Base-by-base conservation (phyloP, 2,888 invertebrate species). In the Macaria notata region DNA sequence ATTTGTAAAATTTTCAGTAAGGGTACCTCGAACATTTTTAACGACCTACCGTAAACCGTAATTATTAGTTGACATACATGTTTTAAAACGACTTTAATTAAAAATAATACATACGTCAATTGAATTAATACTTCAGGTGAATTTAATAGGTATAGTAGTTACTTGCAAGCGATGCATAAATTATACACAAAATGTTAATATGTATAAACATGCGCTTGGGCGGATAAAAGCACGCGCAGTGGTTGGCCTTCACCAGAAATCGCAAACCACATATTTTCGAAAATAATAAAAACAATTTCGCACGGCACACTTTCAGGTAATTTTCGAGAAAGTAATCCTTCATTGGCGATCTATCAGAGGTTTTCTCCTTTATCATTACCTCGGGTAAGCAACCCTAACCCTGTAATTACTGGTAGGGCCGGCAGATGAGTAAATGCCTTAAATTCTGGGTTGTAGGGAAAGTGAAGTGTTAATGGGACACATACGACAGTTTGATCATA, bases 381-480 rank as follows among this genome's bases (percentile, higher is more conserved):
- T 70, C 72, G 73, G 73, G 69, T 78, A 72, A 77, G 78, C 70
- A 79, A 76, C 86, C 83, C 79, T 79, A 55, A 66, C 70, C 69
- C 76, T 78, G 79, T 87, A 88, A 90, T 89, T 89, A 89, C 81
- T 63, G 73, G 75, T 76, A 77, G 76, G 83, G 78, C 81, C 83
- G 84, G 88, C 84, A 90, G 89, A 89, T 88, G 88, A 88, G 88
- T 89, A 88, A 86, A 88, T 83, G 86, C 82, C 74, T 86, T 83
- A 83, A 86, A 86, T 87, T 90, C 88, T 87, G 81, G 84, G 84
- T 81, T 86, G 78, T 71, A 75, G 84, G 81, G 89, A 89, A 90
- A 90, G 90, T 89, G 84, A 87, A 85, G 86, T 86, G 86, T 83
- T 87, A 88, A 87, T 86, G 77, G 79, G 59, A 62, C 63, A 62